These are phyloP conservation scores for Adoxophyes honmai DNA, from an alignment of 1,140 invertebrate species.

Conservation along the genomic window DNA sequence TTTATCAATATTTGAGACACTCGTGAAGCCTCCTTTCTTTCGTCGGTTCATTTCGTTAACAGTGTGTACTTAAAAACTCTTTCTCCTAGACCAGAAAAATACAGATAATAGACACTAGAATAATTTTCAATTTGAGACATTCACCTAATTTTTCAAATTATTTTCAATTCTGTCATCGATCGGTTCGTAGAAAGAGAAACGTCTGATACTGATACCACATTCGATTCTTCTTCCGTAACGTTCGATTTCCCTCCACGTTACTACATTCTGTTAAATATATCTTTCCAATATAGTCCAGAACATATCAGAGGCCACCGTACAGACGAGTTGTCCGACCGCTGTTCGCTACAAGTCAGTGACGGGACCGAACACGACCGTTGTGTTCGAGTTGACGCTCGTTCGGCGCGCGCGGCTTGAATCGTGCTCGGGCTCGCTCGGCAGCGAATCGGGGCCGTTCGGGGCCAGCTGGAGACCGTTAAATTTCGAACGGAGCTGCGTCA, in stretches of 20 bases:
- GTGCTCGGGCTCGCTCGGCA: constrained; percentile 60
- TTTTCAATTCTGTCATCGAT: too few relatives aligned
- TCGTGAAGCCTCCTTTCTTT: too few relatives aligned
- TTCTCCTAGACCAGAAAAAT: too few relatives aligned
- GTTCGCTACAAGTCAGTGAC: constrained; percentile 75
- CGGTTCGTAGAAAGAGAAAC: too few relatives aligned
- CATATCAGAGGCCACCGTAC: constrained; percentile 38
- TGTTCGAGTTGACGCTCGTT: constrained; percentile 53
- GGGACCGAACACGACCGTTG: constrained; percentile 66
- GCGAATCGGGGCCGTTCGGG: constrained; percentile 54
- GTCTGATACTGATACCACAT: too few relatives aligned
- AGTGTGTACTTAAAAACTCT: too few relatives aligned
- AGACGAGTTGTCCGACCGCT: constrained; percentile 35
- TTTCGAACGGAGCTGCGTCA: constrained; percentile 72
- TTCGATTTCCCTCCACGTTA: not conserved
- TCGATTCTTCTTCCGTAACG: not conserved
- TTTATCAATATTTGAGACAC: too few relatives aligned
- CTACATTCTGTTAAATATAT: constrained; percentile 6
- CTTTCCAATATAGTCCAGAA: constrained; percentile 42
- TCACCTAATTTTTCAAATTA: too few relatives aligned
- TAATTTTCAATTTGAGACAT: too few relatives aligned
- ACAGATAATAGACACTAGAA: too few relatives aligned
- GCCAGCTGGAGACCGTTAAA: constrained; percentile 54
- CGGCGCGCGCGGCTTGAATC: constrained; percentile 42
- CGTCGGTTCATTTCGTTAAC: too few relatives aligned